Evolutionary conservation across 37 sponge, comb jelly and placozoan genomes (phyloP).

Genomic region (Beroe ovata): DNA sequence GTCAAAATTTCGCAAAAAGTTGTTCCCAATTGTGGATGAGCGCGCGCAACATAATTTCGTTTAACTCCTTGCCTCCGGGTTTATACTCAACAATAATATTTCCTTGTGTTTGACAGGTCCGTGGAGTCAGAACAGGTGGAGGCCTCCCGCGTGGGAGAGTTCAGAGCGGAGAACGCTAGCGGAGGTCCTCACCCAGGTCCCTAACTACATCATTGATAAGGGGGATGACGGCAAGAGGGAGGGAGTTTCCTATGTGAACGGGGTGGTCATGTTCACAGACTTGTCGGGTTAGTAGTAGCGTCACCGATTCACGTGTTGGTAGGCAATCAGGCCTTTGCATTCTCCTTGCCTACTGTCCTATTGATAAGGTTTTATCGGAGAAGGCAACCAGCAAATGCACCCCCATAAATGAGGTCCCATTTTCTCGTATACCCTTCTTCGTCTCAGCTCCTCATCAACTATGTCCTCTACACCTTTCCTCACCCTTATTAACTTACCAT

Average conservation of each 20-base stretch:
- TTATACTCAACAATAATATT: background rate
- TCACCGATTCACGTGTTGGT: background rate
- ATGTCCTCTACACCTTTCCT: background rate
- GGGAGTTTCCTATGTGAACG: slow-evolving; percentile 34
- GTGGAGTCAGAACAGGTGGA: slow-evolving; percentile 66
- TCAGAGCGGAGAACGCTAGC: slow-evolving; percentile 47
- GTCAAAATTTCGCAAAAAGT: too few relatives aligned
- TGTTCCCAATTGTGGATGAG: too few relatives aligned
- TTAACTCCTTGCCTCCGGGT: background rate
- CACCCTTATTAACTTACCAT: background rate
- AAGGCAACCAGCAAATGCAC: too few relatives aligned
- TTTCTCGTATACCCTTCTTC: too few relatives aligned
- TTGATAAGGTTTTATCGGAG: too few relatives aligned
- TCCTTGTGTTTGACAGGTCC: slow-evolving; percentile 57
- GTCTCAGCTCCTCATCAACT: too few relatives aligned
- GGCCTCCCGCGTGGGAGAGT: slow-evolving; percentile 40
- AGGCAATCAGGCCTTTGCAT: background rate
- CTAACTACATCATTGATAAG: slow-evolving; percentile 55
- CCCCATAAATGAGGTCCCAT: too few relatives aligned
- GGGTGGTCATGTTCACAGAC: slow-evolving; percentile 46
- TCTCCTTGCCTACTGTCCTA: background rate
- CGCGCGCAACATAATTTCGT: too few relatives aligned
- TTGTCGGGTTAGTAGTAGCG: background rate
- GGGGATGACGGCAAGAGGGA: slow-evolving; percentile 34
- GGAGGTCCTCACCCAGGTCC: slow-evolving; percentile 51